Base-by-base conservation (phyloP, 2,113 vertebrate species). In the Colossoma macropomum region DNA sequence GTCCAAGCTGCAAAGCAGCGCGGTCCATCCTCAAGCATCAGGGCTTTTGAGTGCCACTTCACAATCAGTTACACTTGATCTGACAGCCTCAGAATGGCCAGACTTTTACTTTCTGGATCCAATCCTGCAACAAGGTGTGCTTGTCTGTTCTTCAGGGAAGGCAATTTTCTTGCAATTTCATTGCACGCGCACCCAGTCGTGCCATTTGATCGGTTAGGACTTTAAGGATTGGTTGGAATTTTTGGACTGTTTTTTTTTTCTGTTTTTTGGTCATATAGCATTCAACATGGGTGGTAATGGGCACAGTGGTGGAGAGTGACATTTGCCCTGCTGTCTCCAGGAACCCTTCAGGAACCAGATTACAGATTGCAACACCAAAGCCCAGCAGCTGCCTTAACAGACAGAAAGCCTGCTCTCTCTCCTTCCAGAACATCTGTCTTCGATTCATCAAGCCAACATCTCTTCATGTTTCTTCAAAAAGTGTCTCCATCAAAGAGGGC, bases 401-500 rank as follows among this genome's bases (percentile, higher is more conserved):
- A 23, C 25, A 4, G 27, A 77, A 76, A 16, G 73, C 30, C 32
- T 27, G 59, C 66, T 73, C 79, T 66, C 52, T 48, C 30, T n/a
- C n/a, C 56, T 81, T 81, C 56, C 30, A 70, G 48, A 13, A 59
- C 45, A 68, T 68, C 41, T 82, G 62, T 60, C 28, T 81, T 77
- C 59, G 34, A 81, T 85, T 77, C 52, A 45, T 52, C 59, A 60
- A 12, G 60, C 59, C 68, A 21, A 12, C 17, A 59, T 30, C 68
- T 74, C 59, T 74, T 45, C 48, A 48, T 48, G 50, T 59, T 74
- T 54, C 75, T 82, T 75, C 62, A 77, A 77, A 54, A 65, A 75
- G 34, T 9, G 34, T 70, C 63, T 59, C 62, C n/a, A 77, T 69
- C 62, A 82, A n/a, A 68, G 45, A 76, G 63, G 65, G 17, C 65